Conservation (phyloP, 2,797 vertebrate species). For the Tamandua tetradactyla region DNA sequence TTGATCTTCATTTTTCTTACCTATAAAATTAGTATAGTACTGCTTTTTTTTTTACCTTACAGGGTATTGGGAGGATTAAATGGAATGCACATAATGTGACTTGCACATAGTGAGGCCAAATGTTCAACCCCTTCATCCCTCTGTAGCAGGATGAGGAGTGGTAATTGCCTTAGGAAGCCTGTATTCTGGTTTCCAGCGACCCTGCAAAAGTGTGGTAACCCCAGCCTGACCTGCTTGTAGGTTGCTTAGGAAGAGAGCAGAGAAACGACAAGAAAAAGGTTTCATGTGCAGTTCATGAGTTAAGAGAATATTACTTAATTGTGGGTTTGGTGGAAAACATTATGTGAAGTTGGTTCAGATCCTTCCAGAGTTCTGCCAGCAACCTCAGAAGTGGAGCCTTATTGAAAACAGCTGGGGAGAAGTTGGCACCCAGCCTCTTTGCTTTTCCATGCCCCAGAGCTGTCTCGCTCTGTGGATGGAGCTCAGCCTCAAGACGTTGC, state of each 20-base stretch:
- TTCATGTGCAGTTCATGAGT: slow-evolving; percentile 74
- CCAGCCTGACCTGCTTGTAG: slow-evolving; percentile 42
- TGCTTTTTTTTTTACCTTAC: slow-evolving; percentile 15
- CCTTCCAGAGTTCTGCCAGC: slow-evolving; percentile 79
- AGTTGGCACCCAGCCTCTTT: slow-evolving; percentile 61
- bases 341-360: slow-evolving; percentile 79
- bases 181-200: neutral
- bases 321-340: slow-evolving; percentile 81
- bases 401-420: slow-evolving; percentile 83
- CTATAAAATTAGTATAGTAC: slow-evolving; percentile 32
- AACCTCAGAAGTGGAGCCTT: slow-evolving; percentile 81
- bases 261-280: slow-evolving; percentile 75
- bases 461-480: slow-evolving; percentile 17
- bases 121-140: neutral
- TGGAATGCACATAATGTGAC: neutral
- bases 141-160: neutral
- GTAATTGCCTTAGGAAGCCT: neutral
- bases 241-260: slow-evolving; percentile 59
- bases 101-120: neutral
- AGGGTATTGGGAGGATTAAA: neutral
- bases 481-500: slow-evolving; percentile 50
- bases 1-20: slow-evolving; percentile 33
- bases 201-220: slow-evolving; percentile 31
- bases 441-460: slow-evolving; percentile 69
- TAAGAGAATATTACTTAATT: slow-evolving; percentile 73